These are phyloP conservation scores for Mandrillus leucophaeus DNA, from an alignment of 2,113 vertebrate genomes.

Conservation along the genomic window DNA sequence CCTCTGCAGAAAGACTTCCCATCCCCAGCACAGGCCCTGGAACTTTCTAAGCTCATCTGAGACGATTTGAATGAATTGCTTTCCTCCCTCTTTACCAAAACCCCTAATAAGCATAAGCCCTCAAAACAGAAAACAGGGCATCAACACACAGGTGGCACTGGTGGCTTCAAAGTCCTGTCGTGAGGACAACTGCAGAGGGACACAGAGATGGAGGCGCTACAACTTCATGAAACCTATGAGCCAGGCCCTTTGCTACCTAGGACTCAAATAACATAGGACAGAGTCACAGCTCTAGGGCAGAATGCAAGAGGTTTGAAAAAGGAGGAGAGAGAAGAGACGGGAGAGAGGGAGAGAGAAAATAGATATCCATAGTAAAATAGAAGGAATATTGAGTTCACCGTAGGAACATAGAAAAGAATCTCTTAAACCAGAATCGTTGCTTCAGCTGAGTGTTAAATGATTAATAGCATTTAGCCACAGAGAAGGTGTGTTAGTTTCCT, in stretches of 20 bases:
- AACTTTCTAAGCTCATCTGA: background rate
- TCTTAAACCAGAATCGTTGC: background rate
- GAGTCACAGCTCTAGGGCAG: background rate
- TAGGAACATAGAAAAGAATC: background rate
- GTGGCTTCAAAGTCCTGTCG: background rate
- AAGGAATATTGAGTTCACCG: background rate
- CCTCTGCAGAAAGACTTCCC: background rate
- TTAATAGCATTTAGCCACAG: constrained; percentile 12
- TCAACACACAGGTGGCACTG: background rate
- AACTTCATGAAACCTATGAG: background rate
- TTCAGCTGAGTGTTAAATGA: background rate
- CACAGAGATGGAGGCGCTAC: rapidly evolving
- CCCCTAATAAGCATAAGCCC: background rate
- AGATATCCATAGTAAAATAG: background rate
- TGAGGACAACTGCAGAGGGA: background rate
- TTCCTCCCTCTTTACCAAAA: background rate
- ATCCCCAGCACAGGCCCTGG: background rate
- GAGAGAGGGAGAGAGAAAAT: background rate
- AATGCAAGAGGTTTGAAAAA: background rate
- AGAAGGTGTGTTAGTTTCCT: background rate
- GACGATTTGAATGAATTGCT: too few species aligned
- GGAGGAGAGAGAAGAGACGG: background rate
- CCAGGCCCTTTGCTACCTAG: background rate
- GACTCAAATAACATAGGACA: background rate
- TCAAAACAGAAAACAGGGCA: background rate